phyloP scores from a whole-genome alignment of 2,888 invertebrate genomes.

The Drosophila merina region DNA sequence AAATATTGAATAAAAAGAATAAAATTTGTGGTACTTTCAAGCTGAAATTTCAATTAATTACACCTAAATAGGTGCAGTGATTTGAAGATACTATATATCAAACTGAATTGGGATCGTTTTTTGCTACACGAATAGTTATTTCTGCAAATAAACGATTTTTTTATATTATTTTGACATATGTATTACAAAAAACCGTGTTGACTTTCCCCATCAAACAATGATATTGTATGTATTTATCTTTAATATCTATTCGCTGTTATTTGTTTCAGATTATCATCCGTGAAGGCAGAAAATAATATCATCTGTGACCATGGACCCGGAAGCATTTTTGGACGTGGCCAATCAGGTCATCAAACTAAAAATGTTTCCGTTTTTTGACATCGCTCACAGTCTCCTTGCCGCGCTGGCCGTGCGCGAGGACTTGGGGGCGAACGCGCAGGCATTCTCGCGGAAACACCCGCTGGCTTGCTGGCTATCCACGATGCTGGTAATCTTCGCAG shows the following conservation, averaged over 20 bases:
- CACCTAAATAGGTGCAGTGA: too few relatives aligned
- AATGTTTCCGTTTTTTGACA: constrained; percentile 99
- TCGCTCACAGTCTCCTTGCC: constrained; percentile 97
- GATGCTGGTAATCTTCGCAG: constrained; percentile 98
- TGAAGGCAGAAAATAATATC: constrained; percentile 65
- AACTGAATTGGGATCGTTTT: too few relatives aligned
- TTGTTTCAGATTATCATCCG: constrained; percentile 49
- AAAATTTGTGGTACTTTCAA: too few relatives aligned
- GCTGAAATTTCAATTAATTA: too few relatives aligned
- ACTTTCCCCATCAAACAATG: too few relatives aligned
- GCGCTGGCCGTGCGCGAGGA: constrained; percentile 97
- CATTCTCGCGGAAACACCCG: constrained; percentile 98
- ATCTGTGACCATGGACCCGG: constrained; percentile 92
- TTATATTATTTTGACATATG: too few relatives aligned
- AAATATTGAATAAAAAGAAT: too few relatives aligned
- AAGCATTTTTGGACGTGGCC: constrained; percentile 98
- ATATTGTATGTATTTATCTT: too few relatives aligned
- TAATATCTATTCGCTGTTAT: background rate
- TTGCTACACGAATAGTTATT: too few relatives aligned
- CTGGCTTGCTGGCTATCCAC: constrained; percentile 98
- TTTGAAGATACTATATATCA: too few relatives aligned
- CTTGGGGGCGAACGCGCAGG: constrained; percentile 93
- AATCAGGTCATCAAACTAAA: constrained; percentile 99
- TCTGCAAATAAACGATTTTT: too few relatives aligned
- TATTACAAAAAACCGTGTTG: too few relatives aligned